These are phyloP conservation scores for Smutsia gigantea DNA, from an alignment of 2,797 vertebrate genomes.

Conservation along the genomic window DNA sequence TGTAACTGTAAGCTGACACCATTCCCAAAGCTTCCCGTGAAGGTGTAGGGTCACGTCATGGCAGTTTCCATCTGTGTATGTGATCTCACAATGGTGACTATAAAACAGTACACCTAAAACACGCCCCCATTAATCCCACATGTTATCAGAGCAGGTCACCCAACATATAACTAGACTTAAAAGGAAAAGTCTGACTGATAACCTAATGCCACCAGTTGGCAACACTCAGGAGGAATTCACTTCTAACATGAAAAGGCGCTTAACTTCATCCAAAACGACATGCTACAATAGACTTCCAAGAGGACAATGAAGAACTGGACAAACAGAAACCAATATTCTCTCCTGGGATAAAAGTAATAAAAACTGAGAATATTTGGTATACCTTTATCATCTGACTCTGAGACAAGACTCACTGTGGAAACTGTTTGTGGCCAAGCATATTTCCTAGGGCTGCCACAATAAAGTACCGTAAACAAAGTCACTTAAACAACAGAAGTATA, in stretches of 20 bases:
- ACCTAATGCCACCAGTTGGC: not conserved
- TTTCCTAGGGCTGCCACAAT: not conserved
- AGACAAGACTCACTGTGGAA: not conserved
- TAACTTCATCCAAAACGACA: not conserved
- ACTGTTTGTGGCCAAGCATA: not conserved
- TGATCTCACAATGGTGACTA: not conserved
- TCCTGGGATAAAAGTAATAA: not conserved
- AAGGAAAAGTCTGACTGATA: slow-evolving; percentile 47
- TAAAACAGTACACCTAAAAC: not conserved
- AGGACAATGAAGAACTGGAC: not conserved
- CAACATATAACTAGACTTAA: not conserved
- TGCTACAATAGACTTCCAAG: not conserved
- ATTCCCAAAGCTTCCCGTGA: not conserved
- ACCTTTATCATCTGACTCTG: not conserved
- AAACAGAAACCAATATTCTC: not conserved
- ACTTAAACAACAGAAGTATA: not conserved
- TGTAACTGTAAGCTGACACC: not conserved
- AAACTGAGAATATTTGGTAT: not conserved
- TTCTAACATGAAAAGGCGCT: slow-evolving; percentile 36
- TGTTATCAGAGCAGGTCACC: slow-evolving; percentile 6
- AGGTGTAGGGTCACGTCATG: not conserved
- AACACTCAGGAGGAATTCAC: not conserved
- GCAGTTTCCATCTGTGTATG: not conserved
- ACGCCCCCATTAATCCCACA: not conserved
- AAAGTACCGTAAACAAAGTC: not conserved